Percentiles rank a stretch among this genome's conserved stretches.
phyloP scores from a whole-genome alignment of 2,888 invertebrate genomes.

The Thereva nobilitata region DNA sequence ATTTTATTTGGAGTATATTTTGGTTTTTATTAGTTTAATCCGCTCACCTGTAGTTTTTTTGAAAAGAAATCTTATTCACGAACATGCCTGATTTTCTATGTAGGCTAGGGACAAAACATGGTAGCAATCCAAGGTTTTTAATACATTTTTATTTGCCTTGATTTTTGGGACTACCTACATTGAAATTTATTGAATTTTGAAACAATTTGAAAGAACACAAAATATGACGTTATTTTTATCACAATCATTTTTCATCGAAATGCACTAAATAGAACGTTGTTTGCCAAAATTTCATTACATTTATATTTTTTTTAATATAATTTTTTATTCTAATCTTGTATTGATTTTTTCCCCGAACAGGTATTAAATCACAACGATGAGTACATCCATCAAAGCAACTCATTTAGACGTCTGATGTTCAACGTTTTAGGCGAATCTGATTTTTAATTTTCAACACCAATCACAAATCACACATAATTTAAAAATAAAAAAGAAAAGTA shows the following conservation, averaged over 20 bases:
- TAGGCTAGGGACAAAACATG: background rate
- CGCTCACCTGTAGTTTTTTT: too few species aligned
- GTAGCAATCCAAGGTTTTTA: background rate
- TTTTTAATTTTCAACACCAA: constrained; percentile 55
- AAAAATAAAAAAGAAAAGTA: constrained; percentile 4
- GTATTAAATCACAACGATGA: constrained; percentile 61
- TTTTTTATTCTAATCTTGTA: constrained; percentile 3
- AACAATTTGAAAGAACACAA: too few species aligned
- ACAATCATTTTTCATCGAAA: background rate
- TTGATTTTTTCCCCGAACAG: background rate
- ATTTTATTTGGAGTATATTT: too few species aligned
- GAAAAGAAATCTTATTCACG: constrained; percentile 1
- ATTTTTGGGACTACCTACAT: too few species aligned
- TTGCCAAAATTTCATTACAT: background rate
- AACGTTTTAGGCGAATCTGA: constrained; percentile 82
- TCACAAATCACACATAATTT: constrained; percentile 33
- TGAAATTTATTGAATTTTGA: too few species aligned
- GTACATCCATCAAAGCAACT: constrained; percentile 87
- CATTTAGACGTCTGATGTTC: constrained; percentile 91
- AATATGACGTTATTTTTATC: too few species aligned
- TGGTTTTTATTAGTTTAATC: too few species aligned
- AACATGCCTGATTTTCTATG: too few species aligned
- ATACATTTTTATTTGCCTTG: too few species aligned
- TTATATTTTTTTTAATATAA: background rate
- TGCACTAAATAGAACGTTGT: background rate